Base-by-base conservation (phyloP, 2,797 vertebrate genomes). In the Remorina albescens region DNA sequence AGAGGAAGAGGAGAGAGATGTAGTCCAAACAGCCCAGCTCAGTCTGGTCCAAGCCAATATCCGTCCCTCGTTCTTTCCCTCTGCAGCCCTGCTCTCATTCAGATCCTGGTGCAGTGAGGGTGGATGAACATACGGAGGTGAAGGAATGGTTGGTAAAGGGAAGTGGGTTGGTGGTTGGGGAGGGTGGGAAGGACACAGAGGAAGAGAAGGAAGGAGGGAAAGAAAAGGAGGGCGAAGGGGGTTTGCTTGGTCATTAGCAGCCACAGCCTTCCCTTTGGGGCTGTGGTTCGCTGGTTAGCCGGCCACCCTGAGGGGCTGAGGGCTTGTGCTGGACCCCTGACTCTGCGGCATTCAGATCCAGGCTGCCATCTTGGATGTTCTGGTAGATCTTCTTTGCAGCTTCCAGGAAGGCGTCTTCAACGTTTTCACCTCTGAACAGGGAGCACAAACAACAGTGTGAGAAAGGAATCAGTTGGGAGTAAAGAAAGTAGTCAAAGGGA, bases 361-460 rank as follows among this genome's bases (percentile, higher is more conserved):
- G 95, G 91, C 98, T 99, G 63, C 98, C 98, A 0, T 99, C 98
- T 89, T 99, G 98, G 93, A 99, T 99, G 81, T 99, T 99, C 95
- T 99, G 98, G 92, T 99, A 99, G 93, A 99, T 99, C 85, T 98
- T 98, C 96, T 99, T 99, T 42, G 98, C 97, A 6, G 98, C 98
- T 93, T 99, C 98, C 89, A 99, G 95, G 92, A 99, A 99, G 0
- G 98, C 98, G 2, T 99, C 98, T 92, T 99, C 98, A 8, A 99
- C 98, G 0, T 99, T 99, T 93, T 99, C 98, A 10, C 98, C 98
- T 55, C 98, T 99, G 92, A 39, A 72, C 8, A 55, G 0, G 0
- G 95, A 71, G 15, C 9, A 39, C 3, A 18, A 47, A 60, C 10
- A 55, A 2, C 21, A 26, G 39, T 0, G 13, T 44, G 30, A 57